Evolutionary conservation across 2,113 vertebrate species (phyloP), one percentile per base, ranked within the genome.

Genomic region (Theristicus caerulescens): DNA sequence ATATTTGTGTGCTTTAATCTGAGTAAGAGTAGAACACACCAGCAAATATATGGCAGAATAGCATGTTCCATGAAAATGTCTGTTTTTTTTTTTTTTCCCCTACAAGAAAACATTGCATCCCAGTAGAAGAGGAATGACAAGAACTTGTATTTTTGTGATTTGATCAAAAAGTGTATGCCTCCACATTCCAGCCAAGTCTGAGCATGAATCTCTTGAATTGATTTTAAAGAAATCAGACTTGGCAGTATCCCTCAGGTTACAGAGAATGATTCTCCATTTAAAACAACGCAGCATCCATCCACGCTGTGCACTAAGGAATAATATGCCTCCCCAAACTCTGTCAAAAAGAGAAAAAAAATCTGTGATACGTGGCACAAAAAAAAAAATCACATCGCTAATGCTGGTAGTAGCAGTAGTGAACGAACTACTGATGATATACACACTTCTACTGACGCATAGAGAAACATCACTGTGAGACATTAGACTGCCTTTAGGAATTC

Each of bases 171-270:
- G 18, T 59, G 10, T 69, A 52, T 74, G 52, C 31, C 49, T 93
- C 67, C 54, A 24, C 44, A 42, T 62, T 85, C 34, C 76, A 96
- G 67, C 71, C 88, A 94, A 86, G n/a, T 14, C 96, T 80, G 66
- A 91, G 74, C 54, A 82, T 77, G 65, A 93, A 90, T 84, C 46
- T 86, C 91, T 62, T 85, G 86, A 94, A 91, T 11, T 65, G 91
- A 89, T 95, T 94, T 93, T 57, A 64, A 64, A 86, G 88, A 34
- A 59, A 84, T 77, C 58, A 80, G 67, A 36, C 79, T 88, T 95
- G 80, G 79, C 79, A 94, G 59, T 49, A 94, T 49, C 88, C 82
- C 88, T 90, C 47, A 83, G 92, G 90, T 96, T 76, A 81, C 32
- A 86, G 85, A 67, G 82, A 66, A 47, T 1, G 7, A 79, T 54